Evolutionary conservation across 2,113 vertebrate genomes (phyloP).

Genomic region (Danio rerio): DNA sequence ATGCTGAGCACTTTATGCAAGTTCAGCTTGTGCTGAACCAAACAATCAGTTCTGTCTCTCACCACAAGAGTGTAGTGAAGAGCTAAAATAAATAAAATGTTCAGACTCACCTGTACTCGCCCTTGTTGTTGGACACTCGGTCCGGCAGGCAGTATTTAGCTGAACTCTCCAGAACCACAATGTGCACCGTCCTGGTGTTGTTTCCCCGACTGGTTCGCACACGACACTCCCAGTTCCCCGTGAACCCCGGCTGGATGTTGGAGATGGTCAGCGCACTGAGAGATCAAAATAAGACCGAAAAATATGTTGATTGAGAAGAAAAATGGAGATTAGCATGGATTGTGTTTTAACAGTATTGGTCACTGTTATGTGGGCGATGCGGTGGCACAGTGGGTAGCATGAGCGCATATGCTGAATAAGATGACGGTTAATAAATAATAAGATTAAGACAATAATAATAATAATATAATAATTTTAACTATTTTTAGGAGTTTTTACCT

Average conservation of each 20-base stretch:
- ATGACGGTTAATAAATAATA: too few species aligned
- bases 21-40: background rate
- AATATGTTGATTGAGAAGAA: background rate
- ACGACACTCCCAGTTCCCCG: conserved; percentile 95
- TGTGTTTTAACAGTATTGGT: too few species aligned
- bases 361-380: too few species aligned
- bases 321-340: too few species aligned
- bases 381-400: too few species aligned
- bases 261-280: conserved; percentile 92
- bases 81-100: background rate
- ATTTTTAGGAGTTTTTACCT: too few species aligned
- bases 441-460: too few species aligned
- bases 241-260: conserved; percentile 95
- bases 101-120: conserved; percentile 91
- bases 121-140: conserved; percentile 93
- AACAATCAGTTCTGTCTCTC: background rate
- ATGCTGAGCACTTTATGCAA: too few species aligned
- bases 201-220: conserved; percentile 92
- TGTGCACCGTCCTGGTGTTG: conserved; percentile 90
- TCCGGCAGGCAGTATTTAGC: conserved; percentile 91
- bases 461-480: too few species aligned
- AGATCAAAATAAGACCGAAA: background rate
- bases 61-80: conserved; percentile 46
- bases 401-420: too few species aligned
- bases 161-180: conserved; percentile 94